These are phyloP conservation scores for Myzus persicae DNA, from an alignment of 1,140 invertebrate species.

Conservation along the genomic window DNA sequence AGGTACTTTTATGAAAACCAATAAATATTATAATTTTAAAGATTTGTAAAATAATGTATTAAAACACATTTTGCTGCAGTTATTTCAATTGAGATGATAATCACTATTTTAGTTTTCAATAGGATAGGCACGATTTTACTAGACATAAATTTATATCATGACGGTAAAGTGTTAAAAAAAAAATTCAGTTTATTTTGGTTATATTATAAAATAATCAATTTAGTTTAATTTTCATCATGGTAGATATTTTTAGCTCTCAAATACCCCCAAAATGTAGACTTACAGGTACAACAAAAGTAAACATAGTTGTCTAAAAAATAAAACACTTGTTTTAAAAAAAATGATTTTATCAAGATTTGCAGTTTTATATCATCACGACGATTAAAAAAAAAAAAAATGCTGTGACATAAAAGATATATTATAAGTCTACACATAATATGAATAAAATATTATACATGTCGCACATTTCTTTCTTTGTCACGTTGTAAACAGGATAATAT, in stretches of 20 bases:
- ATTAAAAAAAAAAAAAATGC: background rate
- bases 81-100: background rate
- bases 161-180: background rate
- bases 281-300: no score
- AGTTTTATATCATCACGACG: background rate
- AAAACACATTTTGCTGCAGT: background rate
- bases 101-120: background rate
- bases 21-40: background rate
- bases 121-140: background rate
- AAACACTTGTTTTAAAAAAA: background rate
- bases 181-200: background rate
- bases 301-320: background rate
- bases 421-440: background rate
- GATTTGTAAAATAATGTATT: background rate
- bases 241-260: background rate
- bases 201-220: background rate
- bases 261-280: no score
- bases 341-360: background rate
- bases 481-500: background rate
- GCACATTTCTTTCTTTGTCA: background rate
- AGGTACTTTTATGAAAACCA: background rate
- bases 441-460: background rate
- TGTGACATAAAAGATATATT: background rate
- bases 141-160: background rate
- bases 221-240: background rate